Evolutionary conservation across 2,888 invertebrate genomes (phyloP), one percentile per base, ranked within the genome.

Genomic region (Caenorhabditis sp.): DNA sequence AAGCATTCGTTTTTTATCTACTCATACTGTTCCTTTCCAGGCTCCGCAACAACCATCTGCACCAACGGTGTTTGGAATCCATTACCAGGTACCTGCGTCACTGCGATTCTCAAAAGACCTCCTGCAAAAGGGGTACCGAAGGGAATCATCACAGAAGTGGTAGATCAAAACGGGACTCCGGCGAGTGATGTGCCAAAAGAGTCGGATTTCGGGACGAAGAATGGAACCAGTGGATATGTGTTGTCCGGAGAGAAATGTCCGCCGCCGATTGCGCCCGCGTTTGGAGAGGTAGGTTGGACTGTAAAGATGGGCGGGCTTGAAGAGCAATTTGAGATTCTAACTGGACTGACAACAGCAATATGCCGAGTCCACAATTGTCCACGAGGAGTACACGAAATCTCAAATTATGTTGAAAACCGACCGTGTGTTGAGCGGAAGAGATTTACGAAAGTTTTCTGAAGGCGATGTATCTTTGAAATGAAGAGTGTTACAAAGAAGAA

Each of bases 1-100:
- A 35, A 6, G 5, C 31, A 6, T 35, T 35, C 31, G 4, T 6
- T 35, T 35, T 35, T 8, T 35, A 6, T n/a, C n/a, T n/a, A n/a
- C n/a, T n/a, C n/a, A n/a, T n/a, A n/a, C n/a, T n/a, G n/a, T n/a
- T n/a, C n/a, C n/a, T 38, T 38, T 38, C 12, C 73, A 22, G 90
- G 90, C 6, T 24, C 81, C 5, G 19, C 86, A 22, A 61, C 74
- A n/a, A 31, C 85, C 10, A 77, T 81, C 24, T 89, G 89, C 63
- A 61, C 82, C 8, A 86, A 85, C 56, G 87, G 86, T 14, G 51
- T 81, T 1, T 89, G 89, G 89, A 77, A 79, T 58, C 88, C 88
- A 8, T 24, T 79, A 12, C 83, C 80, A 1, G 83, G 83, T 5
- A 64, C 69, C 12, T 83, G 83, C 66, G 41, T 72, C 7, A 16